Conservation (phyloP, 1,140 invertebrate genomes). For the Orchesella cincta region DNA sequence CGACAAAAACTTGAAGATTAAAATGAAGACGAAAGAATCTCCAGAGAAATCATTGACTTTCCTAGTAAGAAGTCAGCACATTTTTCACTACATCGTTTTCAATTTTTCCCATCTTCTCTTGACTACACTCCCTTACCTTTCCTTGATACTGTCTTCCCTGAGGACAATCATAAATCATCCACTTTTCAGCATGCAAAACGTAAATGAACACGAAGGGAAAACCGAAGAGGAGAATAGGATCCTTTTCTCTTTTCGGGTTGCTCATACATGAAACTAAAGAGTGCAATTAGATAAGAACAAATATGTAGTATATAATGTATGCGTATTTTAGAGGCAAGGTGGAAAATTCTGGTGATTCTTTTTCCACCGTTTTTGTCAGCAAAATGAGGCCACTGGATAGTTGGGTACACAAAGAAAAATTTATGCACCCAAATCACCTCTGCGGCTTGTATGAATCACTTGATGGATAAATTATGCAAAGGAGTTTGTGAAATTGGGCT, state of each 20-base stretch:
- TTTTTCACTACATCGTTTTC: not conserved
- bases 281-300: not conserved
- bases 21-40: slow-evolving; percentile 28
- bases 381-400: too few relatives aligned
- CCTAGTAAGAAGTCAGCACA: too few relatives aligned
- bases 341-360: too few relatives aligned
- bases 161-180: slow-evolving; percentile 15
- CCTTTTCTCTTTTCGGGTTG: too few relatives aligned
- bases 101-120: not conserved
- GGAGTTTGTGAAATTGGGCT: not conserved
- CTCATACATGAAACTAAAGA: too few relatives aligned
- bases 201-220: not conserved
- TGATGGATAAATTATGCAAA: slow-evolving; percentile 28
- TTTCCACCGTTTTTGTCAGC: too few relatives aligned
- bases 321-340: too few relatives aligned
- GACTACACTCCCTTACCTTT: not conserved
- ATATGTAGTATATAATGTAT: too few relatives aligned
- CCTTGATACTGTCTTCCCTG: not conserved
- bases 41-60: slow-evolving; percentile 22
- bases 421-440: slow-evolving; percentile 24
- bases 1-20: too few relatives aligned
- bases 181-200: not conserved
- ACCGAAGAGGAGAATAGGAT: not conserved
- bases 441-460: slow-evolving; percentile 16
- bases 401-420: not conserved